Evolutionary conservation across 2,888 invertebrate species (phyloP), one percentile per base, ranked within the genome.

Genomic region (Torymus texanus): DNA sequence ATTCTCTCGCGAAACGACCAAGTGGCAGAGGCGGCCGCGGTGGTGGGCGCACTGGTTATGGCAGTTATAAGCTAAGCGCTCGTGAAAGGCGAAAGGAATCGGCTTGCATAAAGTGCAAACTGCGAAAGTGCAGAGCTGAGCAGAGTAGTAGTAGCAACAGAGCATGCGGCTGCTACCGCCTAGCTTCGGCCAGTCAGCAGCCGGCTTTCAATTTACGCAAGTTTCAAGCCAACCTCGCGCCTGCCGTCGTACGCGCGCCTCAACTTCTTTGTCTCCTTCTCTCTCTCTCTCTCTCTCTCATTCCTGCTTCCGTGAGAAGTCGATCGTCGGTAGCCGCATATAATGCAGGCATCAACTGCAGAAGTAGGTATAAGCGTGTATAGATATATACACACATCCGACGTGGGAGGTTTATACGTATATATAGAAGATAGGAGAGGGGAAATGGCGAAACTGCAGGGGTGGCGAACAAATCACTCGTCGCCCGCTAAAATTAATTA

Each of bases 51-150:
- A 58, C 63, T 14, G 51, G 56, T 29, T 41, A 24, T n/a, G 59
- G 53, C n/a, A 67, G 59, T 41, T 41, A 41, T 41, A 68, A 53
- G 18, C 41, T 70, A 67, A 75, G 51, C 58, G 73, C 58, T 68
- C 70, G 74, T 56, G 77, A 78, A 77, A 74, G 71, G 50, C 62
- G 61, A 59, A 74, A 73, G 80, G 61, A 73, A 74, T 70, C 70
- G 66, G 59, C 50, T 66, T 70, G 75, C 71, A 78, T 75, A 80
- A 77, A 80, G 66, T 66, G 75, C 80, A 61, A 80, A 78, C 80
- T 73, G 76, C 62, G 66, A 80, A 74, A 77, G 53, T 70, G 70
- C 73, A 70, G 41, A 61, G 66, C 65, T 5, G 41, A 41, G 41
- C 41, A 41, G 41, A 41, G 41, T 41, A 41, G 8, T 41, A 41